phyloP scores from a whole-genome alignment of 2,888 invertebrate species.

The Dexiosoma caninum region DNA sequence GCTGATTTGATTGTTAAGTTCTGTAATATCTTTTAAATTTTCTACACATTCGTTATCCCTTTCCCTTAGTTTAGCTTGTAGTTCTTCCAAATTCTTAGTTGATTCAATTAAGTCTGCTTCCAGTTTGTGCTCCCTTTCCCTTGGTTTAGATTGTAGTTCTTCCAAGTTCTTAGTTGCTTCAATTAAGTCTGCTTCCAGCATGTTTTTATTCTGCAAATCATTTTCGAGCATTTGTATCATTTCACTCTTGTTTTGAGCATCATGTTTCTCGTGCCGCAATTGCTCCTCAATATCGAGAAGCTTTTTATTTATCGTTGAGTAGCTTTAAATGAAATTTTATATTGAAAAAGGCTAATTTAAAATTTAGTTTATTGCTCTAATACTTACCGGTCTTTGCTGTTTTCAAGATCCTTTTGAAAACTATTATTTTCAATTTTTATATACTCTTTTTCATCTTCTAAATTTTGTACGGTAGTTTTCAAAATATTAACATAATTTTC shows the following conservation, averaged over 20 bases:
- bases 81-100: constrained; percentile 47
- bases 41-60: constrained; percentile 12
- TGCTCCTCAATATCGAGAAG: constrained; percentile 47
- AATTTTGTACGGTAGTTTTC: not conserved
- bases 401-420: constrained; percentile 53
- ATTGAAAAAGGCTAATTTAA: not conserved
- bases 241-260: constrained; percentile 47
- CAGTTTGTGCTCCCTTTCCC: too few species aligned
- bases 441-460: constrained; percentile 58
- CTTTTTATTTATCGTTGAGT: constrained; percentile 52
- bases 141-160: constrained; percentile 29
- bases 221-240: constrained; percentile 53
- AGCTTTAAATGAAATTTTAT: constrained; percentile 13
- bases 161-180: constrained; percentile 45
- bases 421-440: constrained; percentile 34
- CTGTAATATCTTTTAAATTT: constrained; percentile 40
- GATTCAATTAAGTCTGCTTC: constrained; percentile 48
- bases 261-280: constrained; percentile 54
- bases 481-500: not conserved
- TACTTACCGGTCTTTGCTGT: constrained; percentile 54
- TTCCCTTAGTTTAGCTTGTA: constrained; percentile 13
- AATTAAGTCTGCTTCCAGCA: constrained; percentile 52
- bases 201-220: constrained; percentile 49
- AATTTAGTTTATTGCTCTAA: not conserved
- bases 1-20: constrained; percentile 38